Conservation (phyloP, 2,113 vertebrate genomes). For the Lathamus discolor region DNA sequence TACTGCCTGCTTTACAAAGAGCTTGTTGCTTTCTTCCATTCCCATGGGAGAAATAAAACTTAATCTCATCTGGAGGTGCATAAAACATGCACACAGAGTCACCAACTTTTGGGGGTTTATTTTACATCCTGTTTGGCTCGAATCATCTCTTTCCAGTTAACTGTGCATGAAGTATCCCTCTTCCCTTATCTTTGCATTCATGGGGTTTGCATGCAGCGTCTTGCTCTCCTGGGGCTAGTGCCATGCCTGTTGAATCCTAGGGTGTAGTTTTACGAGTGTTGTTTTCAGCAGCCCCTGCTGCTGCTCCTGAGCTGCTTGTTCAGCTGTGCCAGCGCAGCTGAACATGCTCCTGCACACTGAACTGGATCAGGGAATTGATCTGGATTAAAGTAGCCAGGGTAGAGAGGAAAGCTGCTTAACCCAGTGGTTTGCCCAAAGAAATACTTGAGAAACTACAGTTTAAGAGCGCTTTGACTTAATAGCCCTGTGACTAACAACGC, state of each 20-base stretch:
- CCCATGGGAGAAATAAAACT: neutral
- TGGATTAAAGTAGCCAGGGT: constrained; percentile 42
- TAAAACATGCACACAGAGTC: neutral
- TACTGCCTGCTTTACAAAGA: neutral
- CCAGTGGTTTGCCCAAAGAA: neutral
- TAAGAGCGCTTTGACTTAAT: constrained; percentile 13
- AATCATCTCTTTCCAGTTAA: neutral
- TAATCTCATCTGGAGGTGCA: neutral
- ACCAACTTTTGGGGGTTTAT: neutral
- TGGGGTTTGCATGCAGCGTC: neutral
- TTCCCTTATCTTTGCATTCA: neutral
- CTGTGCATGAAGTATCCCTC: neutral
- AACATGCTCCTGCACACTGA: neutral
- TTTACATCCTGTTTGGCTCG: neutral
- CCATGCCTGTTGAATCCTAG: neutral
- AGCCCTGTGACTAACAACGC: neutral
- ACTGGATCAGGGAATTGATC: constrained; percentile 37
- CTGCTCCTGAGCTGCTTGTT: constrained; percentile 7
- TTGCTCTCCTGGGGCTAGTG: neutral
- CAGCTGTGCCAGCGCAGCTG: constrained; percentile 1
- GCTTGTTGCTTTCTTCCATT: neutral
- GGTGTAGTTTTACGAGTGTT: neutral
- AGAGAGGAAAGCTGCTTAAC: constrained; percentile 52
- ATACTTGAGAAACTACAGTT: constrained; percentile 39
- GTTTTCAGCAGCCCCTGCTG: neutral